Evolutionary conservation across 2,113 vertebrate species (phyloP), one percentile per base, ranked within the genome.

Genomic region (Probosciger aterrimus): DNA sequence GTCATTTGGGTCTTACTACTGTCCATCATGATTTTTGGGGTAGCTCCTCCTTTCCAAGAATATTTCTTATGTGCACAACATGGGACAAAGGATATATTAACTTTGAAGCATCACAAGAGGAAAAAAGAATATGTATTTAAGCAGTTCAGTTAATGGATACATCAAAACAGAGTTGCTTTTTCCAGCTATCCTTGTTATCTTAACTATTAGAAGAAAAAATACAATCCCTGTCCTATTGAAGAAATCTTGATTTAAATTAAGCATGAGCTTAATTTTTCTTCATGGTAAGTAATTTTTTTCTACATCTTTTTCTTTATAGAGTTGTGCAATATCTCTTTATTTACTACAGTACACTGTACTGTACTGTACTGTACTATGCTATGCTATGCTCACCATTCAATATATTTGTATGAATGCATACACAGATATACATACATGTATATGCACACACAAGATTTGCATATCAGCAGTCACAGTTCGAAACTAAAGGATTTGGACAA

Each of bases 401-500:
- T 68, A 3, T 49, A 31, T 11, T 7, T 22, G 6, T 52, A 53
- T 23, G 25, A 23, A 63, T 7, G 18, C 1, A 5, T 43, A 55
- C n/a, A 71, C 2, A 6, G 14, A 11, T 37, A 33, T 27, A 46
- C 15, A 41, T 2, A n/a, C 18, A 44, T 5, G 28, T 16, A 41
- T 27, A 47, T 18, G 25, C 14, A 25, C 14, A 31, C 7, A 52
- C 8, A 69, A 64, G 11, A 55, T 59, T 53, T 84, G 81, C 79
- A 50, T 97, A 97, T 96, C 96, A 95, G 95, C 67, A 86, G 79
- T 46, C 76, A 75, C 24, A 91, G 53, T 77, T 96, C 96, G 84
- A 97, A 95, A 95, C 41, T 86, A 84, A 88, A 95, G 68, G 79
- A 75, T 97, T 94, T 97, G 90, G 39, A 73, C 80, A 83, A 94